Conservation (phyloP, 2,113 vertebrate species). For the Ammospiza nelsoni region DNA sequence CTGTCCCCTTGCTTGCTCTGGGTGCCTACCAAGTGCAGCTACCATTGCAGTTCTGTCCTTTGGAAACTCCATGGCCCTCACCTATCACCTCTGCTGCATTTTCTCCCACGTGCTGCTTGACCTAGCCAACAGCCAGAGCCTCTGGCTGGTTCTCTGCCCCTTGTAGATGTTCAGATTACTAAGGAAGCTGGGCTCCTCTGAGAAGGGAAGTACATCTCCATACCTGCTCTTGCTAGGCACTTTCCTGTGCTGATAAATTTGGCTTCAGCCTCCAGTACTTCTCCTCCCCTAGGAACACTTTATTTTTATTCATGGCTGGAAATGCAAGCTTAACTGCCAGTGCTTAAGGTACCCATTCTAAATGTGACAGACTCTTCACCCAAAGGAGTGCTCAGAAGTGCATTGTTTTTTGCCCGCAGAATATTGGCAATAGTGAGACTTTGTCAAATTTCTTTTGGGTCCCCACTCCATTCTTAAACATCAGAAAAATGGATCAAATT, state of each 20-base stretch:
- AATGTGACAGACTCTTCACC: background rate
- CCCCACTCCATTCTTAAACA: background rate
- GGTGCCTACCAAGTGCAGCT: background rate
- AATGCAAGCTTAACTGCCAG: accelerated
- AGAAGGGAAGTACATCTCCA: background rate
- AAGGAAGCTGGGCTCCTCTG: background rate
- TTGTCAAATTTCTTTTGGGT: background rate
- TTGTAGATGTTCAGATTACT: background rate
- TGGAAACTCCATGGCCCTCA: accelerated
- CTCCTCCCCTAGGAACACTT: background rate
- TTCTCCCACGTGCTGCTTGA: background rate
- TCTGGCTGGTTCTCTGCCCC: background rate
- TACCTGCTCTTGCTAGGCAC: background rate
- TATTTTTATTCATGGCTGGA: background rate
- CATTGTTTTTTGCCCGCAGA: background rate
- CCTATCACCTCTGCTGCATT: background rate
- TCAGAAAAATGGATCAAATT: background rate
- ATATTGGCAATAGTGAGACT: background rate
- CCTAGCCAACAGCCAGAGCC: background rate
- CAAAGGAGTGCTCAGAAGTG: background rate
- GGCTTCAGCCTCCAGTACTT: background rate
- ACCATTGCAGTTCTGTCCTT: background rate
- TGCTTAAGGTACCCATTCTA: background rate
- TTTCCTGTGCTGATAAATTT: background rate
- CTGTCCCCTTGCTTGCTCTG: background rate